A percentile compares a stretch with the other conserved stretches of the same genome.
Evolutionary conservation across 1,140 invertebrate species (phyloP).

Genomic region (Maniola jurtina): DNA sequence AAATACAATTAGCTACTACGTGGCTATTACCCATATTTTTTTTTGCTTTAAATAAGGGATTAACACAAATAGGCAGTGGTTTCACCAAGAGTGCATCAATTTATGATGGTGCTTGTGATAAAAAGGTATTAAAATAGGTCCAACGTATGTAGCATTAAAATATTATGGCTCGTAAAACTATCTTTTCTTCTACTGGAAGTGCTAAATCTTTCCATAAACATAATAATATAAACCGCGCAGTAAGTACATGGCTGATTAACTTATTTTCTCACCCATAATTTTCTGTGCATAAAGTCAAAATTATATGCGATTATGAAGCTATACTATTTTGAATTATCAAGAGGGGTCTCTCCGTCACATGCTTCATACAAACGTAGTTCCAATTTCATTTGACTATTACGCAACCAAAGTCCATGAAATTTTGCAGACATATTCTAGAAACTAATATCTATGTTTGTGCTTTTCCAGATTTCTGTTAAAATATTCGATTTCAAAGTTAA

Average conservation of each 20-base stretch:
- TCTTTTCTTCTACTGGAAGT: conserved; percentile 34
- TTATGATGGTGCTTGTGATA: conserved; percentile 41
- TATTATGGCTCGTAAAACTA: conserved; percentile 47
- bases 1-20: too few relatives aligned
- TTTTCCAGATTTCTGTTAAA: too few relatives aligned
- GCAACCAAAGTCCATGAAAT: too few relatives aligned
- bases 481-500: too few relatives aligned
- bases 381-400: too few relatives aligned
- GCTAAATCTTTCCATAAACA: conserved; percentile 51
- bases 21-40: too few relatives aligned
- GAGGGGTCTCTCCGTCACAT: too few relatives aligned
- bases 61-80: conserved; percentile 31
- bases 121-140: conserved; percentile 45
- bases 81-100: conserved; percentile 41
- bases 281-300: conserved; percentile 29
- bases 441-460: too few relatives aligned
- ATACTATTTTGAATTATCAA: too few relatives aligned
- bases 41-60: conserved; percentile 17
- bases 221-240: conserved; percentile 40
- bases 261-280: conserved; percentile 34
- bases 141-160: conserved; percentile 40
- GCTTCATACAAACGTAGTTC: too few relatives aligned
- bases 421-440: too few relatives aligned
- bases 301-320: not conserved
- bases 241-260: conserved; percentile 36